Percentiles rank a stretch among this genome's conserved stretches.
Evolutionary conservation across 1,140 invertebrate species (phyloP).

Genomic region (Neodiprion pinetum): DNA sequence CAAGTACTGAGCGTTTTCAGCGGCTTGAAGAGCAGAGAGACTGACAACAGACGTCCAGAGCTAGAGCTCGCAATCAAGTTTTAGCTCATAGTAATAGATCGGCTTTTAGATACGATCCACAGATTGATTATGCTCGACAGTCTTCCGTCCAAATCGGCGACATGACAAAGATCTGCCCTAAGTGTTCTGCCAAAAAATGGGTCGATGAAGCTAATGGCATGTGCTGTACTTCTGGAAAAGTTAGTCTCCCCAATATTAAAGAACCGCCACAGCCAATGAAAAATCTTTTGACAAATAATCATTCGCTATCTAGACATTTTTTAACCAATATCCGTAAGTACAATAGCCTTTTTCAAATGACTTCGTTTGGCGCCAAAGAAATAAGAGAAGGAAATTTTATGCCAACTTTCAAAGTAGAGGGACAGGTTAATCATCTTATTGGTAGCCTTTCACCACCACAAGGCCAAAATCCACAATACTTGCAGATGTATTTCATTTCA

Average conservation of each 20-base stretch:
- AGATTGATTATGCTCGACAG: neutral
- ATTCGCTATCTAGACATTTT: conserved; percentile 19
- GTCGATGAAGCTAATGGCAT: conserved; percentile 20
- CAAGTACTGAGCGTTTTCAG: no score
- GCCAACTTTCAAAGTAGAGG: conserved; percentile 42
- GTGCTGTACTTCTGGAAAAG: conserved; percentile 22
- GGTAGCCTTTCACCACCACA: conserved; percentile 44
- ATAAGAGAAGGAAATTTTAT: conserved; percentile 25
- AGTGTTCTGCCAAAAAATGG: conserved; percentile 20
- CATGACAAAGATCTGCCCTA: neutral
- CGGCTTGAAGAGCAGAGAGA: no score
- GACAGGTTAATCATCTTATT: conserved; percentile 54
- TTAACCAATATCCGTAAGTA: conserved; percentile 21
- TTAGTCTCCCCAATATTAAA: conserved; percentile 13
- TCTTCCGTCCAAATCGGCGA: neutral
- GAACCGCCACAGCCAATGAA: conserved; percentile 14
- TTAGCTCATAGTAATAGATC: neutral
- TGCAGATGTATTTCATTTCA: conserved; percentile 56
- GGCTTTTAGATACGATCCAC: neutral
- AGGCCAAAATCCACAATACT: conserved; percentile 38
- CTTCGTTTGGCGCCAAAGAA: conserved; percentile 18
- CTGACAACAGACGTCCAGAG: no score
- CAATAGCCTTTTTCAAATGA: conserved; percentile 21
- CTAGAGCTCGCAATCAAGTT: no score
- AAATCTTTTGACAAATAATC: conserved; percentile 8